Base-by-base conservation (phyloP, 2,888 invertebrate genomes). In the Lucinisca nassula region DNA sequence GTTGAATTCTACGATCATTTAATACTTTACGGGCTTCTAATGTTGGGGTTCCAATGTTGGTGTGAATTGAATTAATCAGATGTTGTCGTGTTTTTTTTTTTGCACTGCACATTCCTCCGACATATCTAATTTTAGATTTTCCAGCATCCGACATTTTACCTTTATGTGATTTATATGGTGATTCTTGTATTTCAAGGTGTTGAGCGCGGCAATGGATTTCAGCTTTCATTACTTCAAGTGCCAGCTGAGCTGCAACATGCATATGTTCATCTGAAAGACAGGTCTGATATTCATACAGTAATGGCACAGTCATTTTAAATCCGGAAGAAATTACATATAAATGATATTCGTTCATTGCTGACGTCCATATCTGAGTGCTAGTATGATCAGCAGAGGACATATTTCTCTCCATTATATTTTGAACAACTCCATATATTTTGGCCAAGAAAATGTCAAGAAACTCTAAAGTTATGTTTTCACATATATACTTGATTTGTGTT, bases 21-120 rank as follows among this genome's bases (percentile, higher is more conserved):
- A 40, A 40, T 40, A 40, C 40, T 10, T 14, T 40, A 10, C 40
- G 8, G 40, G 58, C 45, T 24, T 27, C 17, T 35, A 49, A 24
- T 32, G 55, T 58, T n/a, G 79, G 79, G 45, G 67, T 79, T 27
- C 67, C 49, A 32, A 67, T 67, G 24, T 79, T 79, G 24, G 67
- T 10, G 24, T 67, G 35, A 14, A 79, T 30, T n/a, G 14, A 30
- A 35, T 49, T 79, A 3, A n/a, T 30, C 17, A 55, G 78, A 72
- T 81, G 81, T 10, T 81, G n/a, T 49, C 21, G 38, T 45, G 55
- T 27, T 74, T 85, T 85, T n/a, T n/a, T n/a, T n/a, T 85, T 80
- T 38, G 84, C 37, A 17, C 80, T 45, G 55, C 84, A 85, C 84
- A 85, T 85, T 27, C 84, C 80, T n/a, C 45, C 84, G 0, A 85